Percentiles rank a stretch among this genome's conserved stretches.
phyloP scores from a whole-genome alignment of 2,888 invertebrate genomes.

The Melinaea menophilus region DNA sequence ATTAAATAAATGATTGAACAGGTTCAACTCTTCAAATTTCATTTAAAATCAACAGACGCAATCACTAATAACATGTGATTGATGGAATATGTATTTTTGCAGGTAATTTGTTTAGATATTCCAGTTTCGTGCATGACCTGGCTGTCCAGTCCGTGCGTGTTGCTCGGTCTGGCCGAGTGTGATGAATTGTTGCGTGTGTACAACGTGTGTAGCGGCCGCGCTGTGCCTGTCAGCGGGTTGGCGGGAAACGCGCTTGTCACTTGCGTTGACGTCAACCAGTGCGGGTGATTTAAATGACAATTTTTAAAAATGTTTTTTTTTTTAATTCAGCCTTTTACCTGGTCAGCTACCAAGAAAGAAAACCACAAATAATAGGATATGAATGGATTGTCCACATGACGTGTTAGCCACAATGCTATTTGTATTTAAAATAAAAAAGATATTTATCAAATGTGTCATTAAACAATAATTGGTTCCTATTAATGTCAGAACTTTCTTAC shows the following conservation, averaged over 20 bases:
- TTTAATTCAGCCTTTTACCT: no score
- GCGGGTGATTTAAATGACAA: slow-evolving; percentile 37
- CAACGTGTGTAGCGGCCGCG: slow-evolving; percentile 45
- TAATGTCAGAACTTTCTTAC: no score
- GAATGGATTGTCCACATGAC: no score
- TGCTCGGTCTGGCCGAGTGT: slow-evolving; percentile 44
- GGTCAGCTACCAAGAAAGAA: no score
- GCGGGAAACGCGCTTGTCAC: slow-evolving; percentile 38
- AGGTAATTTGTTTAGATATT: slow-evolving; percentile 54
- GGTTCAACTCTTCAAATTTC: no score
- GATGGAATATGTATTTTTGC: neutral
- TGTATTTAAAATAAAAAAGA: no score
- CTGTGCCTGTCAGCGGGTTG: slow-evolving; percentile 48
- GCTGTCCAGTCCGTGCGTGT: slow-evolving; percentile 49
- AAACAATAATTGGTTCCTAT: no score
- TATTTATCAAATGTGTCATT: no score
- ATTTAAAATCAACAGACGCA: no score
- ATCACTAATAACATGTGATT: neutral
- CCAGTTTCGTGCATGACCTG: slow-evolving; percentile 54
- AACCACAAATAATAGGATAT: no score
- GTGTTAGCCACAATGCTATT: no score
- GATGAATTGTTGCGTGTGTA: slow-evolving; percentile 42
- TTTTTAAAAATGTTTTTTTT: neutral
- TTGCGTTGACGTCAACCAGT: slow-evolving; percentile 46
- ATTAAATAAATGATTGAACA: no score